phyloP scores from a whole-genome alignment of 2,888 invertebrate species.

The Hirudinaria manillensis region DNA sequence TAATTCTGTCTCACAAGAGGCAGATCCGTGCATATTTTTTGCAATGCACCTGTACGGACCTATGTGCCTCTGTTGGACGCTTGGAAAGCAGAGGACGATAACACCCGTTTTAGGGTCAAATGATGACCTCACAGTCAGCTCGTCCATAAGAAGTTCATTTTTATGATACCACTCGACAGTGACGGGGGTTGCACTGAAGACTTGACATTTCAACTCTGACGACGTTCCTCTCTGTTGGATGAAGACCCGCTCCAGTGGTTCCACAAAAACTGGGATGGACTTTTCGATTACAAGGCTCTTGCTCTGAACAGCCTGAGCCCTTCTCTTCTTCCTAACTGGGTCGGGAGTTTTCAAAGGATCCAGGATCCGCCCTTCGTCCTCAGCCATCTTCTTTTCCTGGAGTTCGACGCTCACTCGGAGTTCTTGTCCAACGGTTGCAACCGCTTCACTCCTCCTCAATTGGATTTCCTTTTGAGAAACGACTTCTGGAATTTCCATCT shows the following conservation, averaged over 20 bases:
- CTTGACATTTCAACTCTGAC: conserved; percentile 45
- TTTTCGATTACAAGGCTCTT: conserved; percentile 12
- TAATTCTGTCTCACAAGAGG: conserved; percentile 66
- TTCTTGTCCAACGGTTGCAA: conserved; percentile 38
- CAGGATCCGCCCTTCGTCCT: neutral
- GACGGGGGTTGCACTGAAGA: conserved; percentile 59
- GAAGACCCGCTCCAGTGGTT: neutral
- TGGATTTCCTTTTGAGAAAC: conserved; percentile 33
- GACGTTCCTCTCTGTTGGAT: conserved; percentile 47
- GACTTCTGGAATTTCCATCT: conserved; percentile 39
- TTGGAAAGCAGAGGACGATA: conserved; percentile 78
- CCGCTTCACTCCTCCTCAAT: conserved; percentile 37
- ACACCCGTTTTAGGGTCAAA: conserved; percentile 49
- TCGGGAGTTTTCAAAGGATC: conserved; percentile 21
- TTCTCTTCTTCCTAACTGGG: conserved; percentile 27
- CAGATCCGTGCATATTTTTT: conserved; percentile 86
- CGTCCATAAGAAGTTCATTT: conserved; percentile 53
- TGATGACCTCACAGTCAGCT: conserved; percentile 44
- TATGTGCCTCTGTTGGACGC: conserved; percentile 91
- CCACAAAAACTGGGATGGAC: conserved; percentile 5
- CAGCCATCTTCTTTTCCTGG: conserved; percentile 26
- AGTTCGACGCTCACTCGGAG: conserved; percentile 32
- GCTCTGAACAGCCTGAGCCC: conserved; percentile 14
- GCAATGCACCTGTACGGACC: conserved; percentile 94
- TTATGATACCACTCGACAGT: conserved; percentile 94